Conservation (phyloP, 2,797 vertebrate genomes). For the Platalea minor region DNA sequence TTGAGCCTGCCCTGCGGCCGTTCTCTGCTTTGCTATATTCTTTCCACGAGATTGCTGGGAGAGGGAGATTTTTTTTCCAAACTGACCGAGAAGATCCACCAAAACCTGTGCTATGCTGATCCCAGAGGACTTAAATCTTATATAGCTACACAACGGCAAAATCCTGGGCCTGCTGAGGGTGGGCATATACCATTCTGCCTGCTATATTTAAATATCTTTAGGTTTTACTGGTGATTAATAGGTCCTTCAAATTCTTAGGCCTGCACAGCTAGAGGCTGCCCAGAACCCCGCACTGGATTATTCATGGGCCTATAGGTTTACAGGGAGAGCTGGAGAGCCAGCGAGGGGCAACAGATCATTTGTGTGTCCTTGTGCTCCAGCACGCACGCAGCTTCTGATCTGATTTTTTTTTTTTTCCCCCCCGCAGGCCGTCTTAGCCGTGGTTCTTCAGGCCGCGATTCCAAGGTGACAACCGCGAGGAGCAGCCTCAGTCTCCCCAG, state of each 20-base stretch:
- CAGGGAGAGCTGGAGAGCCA: not conserved
- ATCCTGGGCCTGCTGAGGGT: not conserved
- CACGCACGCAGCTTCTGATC: rapidly evolving
- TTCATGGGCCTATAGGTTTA: rapidly evolving
- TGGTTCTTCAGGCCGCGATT: conserved; percentile 71
- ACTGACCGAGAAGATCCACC: not conserved
- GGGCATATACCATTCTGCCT: not conserved
- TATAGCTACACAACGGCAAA: not conserved
- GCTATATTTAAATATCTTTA: not conserved
- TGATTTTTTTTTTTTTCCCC: not conserved
- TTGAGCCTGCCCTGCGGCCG: not conserved
- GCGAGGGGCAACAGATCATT: not conserved
- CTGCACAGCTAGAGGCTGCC: not conserved
- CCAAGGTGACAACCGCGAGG: conserved; percentile 64
- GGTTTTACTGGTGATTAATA: not conserved
- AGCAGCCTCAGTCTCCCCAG: conserved; percentile 68
- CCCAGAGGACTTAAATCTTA: not conserved
- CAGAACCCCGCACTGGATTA: not conserved
- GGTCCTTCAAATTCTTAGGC: not conserved
- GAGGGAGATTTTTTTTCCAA: not conserved
- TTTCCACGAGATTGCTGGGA: not conserved
- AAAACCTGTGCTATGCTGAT: not conserved
- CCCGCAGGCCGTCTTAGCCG: conserved; percentile 79
- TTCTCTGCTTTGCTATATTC: not conserved
- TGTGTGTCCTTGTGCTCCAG: not conserved